A percentile compares a stretch with the other conserved stretches of the same genome.
phyloP scores from a whole-genome alignment of 2,113 vertebrate species.

The Delphinapterus leucas region DNA sequence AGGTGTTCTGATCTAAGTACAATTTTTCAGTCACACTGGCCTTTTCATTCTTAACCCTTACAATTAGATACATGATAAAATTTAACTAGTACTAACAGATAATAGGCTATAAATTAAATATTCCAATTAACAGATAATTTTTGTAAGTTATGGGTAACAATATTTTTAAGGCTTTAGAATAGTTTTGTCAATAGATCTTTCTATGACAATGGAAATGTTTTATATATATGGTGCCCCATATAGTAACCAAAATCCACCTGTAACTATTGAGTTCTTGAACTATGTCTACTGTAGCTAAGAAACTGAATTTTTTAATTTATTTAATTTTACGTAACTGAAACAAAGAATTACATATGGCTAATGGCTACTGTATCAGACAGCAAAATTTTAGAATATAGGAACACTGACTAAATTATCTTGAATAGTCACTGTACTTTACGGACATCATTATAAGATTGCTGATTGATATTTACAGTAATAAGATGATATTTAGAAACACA shows the following conservation, averaged over 20 bases:
- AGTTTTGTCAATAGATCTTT: neutral
- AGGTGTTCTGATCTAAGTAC: neutral
- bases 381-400: neutral
- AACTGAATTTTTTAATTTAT: neutral
- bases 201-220: neutral
- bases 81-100: neutral
- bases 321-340: neutral
- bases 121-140: neutral
- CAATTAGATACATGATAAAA: neutral
- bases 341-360: neutral
- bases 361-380: neutral
- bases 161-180: neutral
- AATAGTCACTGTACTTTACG: neutral
- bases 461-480: neutral
- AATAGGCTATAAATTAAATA: neutral
- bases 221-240: neutral
- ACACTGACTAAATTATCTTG: neutral
- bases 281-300: neutral
- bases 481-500: neutral
- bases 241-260: neutral
- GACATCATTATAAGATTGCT: neutral
- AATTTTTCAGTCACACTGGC: neutral
- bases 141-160: neutral
- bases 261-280: neutral
- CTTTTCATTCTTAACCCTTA: neutral